These are phyloP conservation scores for Mesorhabditis spiculigera DNA, from an alignment of 2,888 invertebrate species.

Conservation along the genomic window DNA sequence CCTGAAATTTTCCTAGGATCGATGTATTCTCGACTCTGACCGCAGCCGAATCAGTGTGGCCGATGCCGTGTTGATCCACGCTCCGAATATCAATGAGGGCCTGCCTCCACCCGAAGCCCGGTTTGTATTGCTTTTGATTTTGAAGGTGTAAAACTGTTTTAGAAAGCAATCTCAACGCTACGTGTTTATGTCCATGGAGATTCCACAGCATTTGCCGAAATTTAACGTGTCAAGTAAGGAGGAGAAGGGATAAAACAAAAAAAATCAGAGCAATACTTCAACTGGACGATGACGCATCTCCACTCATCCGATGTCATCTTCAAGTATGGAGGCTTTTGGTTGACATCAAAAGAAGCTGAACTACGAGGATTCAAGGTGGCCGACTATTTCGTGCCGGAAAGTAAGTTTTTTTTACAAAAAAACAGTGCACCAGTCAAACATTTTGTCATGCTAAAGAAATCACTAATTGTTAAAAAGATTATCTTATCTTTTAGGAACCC, in stretches of 20 bases:
- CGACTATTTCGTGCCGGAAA: neutral
- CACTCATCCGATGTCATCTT: slow-evolving; percentile 60
- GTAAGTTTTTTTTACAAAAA: neutral
- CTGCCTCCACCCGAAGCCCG: neutral
- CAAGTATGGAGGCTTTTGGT: slow-evolving; percentile 59
- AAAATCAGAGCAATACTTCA: slow-evolving; percentile 61
- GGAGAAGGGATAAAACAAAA: neutral
- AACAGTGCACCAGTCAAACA: neutral
- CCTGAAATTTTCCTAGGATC: slow-evolving; percentile 64
- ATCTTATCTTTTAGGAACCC: neutral
- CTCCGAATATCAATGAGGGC: slow-evolving; percentile 31
- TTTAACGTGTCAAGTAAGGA: neutral
- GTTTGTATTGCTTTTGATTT: neutral
- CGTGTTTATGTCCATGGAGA: slow-evolving; percentile 29
- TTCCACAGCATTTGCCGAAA: slow-evolving; percentile 13
- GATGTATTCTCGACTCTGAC: slow-evolving; percentile 66
- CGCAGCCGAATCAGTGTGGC: slow-evolving; percentile 63
- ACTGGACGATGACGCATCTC: slow-evolving; percentile 65
- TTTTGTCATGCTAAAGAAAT: slow-evolving; percentile 2
- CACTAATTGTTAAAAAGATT: neutral
- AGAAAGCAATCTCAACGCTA: slow-evolving; percentile 20
- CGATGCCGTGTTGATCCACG: slow-evolving; percentile 70
- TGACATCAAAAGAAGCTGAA: slow-evolving; percentile 35
- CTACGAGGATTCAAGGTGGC: slow-evolving; percentile 34
- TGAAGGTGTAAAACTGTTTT: neutral